Evolutionary conservation across 2,888 invertebrate species (phyloP).

Genomic region (Frankliniella fusca): DNA sequence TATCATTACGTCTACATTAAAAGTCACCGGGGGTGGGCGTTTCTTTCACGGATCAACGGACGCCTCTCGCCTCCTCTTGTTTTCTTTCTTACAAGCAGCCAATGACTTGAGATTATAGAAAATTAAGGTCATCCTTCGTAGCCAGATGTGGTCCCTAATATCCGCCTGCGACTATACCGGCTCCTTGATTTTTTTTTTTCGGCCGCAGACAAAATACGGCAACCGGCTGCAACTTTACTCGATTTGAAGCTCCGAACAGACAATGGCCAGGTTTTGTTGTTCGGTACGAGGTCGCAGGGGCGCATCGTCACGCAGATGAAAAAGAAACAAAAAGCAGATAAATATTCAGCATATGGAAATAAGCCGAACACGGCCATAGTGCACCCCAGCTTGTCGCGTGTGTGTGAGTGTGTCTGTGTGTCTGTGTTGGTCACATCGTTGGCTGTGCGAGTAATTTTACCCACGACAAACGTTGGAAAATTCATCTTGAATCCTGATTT

Average conservation of each 20-base stretch:
- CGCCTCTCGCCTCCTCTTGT: background rate
- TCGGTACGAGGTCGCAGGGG: conserved; percentile 17
- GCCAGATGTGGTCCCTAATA: too few relatives aligned
- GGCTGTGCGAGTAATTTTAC: too few relatives aligned
- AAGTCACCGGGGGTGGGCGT: conserved; percentile 23
- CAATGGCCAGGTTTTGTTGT: conserved; percentile 16
- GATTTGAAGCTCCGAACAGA: background rate
- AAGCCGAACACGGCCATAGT: conserved; percentile 24
- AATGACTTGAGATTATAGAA: too few relatives aligned
- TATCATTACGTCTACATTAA: conserved; percentile 18
- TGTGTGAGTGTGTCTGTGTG: background rate
- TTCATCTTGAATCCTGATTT: too few relatives aligned
- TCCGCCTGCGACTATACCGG: too few relatives aligned
- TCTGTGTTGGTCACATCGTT: background rate
- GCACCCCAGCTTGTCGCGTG: background rate
- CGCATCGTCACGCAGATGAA: conserved; percentile 31
- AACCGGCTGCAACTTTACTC: too few relatives aligned
- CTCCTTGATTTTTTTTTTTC: too few relatives aligned
- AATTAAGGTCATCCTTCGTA: too few relatives aligned
- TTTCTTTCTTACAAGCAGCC: background rate
- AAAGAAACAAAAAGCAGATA: conserved; percentile 29
- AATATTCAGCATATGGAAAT: conserved; percentile 36
- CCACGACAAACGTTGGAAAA: too few relatives aligned
- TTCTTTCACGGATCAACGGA: conserved; percentile 35
- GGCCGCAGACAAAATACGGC: too few relatives aligned